Base-by-base conservation (phyloP, 2,888 invertebrate genomes). In the Phalera bucephala region DNA sequence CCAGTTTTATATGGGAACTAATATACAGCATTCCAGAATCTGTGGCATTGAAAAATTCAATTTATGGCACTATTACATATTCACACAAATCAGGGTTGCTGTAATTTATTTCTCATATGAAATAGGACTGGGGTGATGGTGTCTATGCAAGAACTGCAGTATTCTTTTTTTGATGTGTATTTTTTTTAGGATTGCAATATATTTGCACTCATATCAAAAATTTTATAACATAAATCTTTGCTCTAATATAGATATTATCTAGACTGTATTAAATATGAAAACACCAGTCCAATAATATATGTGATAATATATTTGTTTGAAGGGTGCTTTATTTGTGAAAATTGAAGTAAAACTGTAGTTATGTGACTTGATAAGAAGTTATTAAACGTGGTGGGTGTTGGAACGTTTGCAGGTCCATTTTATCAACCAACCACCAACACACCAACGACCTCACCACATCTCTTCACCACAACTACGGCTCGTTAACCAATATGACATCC, bases 371-470 rank as follows among this genome's bases (percentile, higher is more conserved):
- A 71, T 64, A 70, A 67, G 72, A 62, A 79, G 77, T 70, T 73
- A 84, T 69, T 88, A 86, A 90, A 88, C 64, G 88, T 86, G 89
- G 89, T 89, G 90, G 90, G 88, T 90, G 90, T 90, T 90, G 90
- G 90, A 89, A 88, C 90, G 88, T 89, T 90, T 90, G 61, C 90
- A 90, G 90, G 90, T 90, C 88, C 88, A 88, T 88, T 88, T 81
- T 87, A 84, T 86, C 88, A 88, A 88, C 85, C 81, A 86, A 86
- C 88, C 84, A 88, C 88, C 87, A 88, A 86, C 86, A 88, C 87
- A 87, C 86, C 88, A 82, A 81, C 81, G 81, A 82, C 73, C 85
- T 87, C 88, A 88, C 88, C 85, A 86, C 88, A 88, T 85, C 83
- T 86, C 80, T 85, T 81, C 87, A 86, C 85, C 80, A 84, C 87